These are phyloP conservation scores for Lerista edwardsae DNA, from an alignment of 2,797 vertebrate genomes.

Conservation along the genomic window DNA sequence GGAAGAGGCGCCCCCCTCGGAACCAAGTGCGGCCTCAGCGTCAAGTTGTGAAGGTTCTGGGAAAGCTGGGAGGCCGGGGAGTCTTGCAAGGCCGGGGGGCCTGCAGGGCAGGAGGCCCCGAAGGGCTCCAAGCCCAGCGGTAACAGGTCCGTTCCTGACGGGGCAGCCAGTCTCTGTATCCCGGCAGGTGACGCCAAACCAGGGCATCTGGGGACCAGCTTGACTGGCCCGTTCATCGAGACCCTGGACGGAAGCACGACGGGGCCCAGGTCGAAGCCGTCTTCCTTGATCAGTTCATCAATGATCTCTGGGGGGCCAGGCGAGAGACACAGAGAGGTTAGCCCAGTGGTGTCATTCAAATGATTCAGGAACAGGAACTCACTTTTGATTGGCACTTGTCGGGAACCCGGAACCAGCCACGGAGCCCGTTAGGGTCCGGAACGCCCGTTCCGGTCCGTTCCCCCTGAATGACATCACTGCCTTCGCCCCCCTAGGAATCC, in stretches of 20 bases:
- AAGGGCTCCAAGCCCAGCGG: background rate
- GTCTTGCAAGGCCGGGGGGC: rapidly evolving
- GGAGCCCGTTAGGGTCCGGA: too few species aligned
- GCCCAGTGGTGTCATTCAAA: too few species aligned
- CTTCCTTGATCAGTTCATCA: conserved; percentile 75
- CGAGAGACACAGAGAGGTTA: background rate
- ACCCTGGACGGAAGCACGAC: rapidly evolving
- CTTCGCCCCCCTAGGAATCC: too few species aligned
- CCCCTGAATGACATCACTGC: too few species aligned
- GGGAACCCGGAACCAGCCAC: too few species aligned
- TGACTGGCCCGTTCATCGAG: rapidly evolving
- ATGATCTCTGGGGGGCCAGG: conserved; percentile 65
- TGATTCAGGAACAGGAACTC: too few species aligned
- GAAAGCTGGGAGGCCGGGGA: background rate
- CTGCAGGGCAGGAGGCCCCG: rapidly evolving
- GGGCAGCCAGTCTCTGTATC: conserved; percentile 15
- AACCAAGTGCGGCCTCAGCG: conserved; percentile 44
- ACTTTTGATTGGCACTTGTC: too few species aligned
- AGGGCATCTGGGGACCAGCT: conserved; percentile 30
- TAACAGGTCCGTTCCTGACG: background rate
- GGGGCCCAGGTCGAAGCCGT: conserved; percentile 61
- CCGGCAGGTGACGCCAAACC: rapidly evolving
- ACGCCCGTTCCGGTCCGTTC: too few species aligned
- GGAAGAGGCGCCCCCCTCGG: conserved; percentile 40
- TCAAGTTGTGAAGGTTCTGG: conserved; percentile 39